A percentile compares a stretch with the other conserved stretches of the same genome.
These are phyloP conservation scores for Conus canariensis DNA, from an alignment of 2,888 invertebrate genomes.

Conservation along the genomic window DNA sequence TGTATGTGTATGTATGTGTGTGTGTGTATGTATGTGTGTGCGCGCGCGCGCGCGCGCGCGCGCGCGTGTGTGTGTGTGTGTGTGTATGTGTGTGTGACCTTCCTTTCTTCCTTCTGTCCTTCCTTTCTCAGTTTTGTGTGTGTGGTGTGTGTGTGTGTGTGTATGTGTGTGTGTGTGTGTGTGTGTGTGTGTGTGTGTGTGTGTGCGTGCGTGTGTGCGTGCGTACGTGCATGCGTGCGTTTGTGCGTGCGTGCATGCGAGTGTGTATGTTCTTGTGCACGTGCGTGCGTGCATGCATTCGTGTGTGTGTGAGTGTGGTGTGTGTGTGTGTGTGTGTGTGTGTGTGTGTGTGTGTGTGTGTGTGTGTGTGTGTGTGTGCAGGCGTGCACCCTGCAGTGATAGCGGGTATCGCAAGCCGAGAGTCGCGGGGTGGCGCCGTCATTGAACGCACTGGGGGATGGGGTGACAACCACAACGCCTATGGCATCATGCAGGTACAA, in stretches of 20 bases:
- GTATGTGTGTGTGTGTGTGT: slow-evolving; percentile 7
- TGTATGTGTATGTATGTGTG: too few species aligned
- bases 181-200: too few species aligned
- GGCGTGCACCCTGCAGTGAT: slow-evolving; percentile 42
- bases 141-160: neutral
- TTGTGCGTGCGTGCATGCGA: neutral
- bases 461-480: slow-evolving; percentile 39
- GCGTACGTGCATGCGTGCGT: too few species aligned
- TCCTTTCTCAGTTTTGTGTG: too few species aligned
- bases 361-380: neutral
- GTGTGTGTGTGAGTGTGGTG: slow-evolving; percentile 2
- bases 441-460: slow-evolving; percentile 42
- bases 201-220: too few species aligned
- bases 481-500: slow-evolving; percentile 46
- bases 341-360: neutral
- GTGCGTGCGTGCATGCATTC: too few species aligned
- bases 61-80: too few species aligned
- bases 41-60: too few species aligned
- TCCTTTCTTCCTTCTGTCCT: too few species aligned
- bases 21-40: neutral
- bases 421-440: slow-evolving; percentile 39
- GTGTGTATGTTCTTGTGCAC: neutral
- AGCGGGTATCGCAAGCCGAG: slow-evolving; percentile 45
- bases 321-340: neutral
- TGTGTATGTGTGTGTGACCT: too few species aligned